Conservation (phyloP, 2,888 invertebrate genomes). For the Plusia festucae region DNA sequence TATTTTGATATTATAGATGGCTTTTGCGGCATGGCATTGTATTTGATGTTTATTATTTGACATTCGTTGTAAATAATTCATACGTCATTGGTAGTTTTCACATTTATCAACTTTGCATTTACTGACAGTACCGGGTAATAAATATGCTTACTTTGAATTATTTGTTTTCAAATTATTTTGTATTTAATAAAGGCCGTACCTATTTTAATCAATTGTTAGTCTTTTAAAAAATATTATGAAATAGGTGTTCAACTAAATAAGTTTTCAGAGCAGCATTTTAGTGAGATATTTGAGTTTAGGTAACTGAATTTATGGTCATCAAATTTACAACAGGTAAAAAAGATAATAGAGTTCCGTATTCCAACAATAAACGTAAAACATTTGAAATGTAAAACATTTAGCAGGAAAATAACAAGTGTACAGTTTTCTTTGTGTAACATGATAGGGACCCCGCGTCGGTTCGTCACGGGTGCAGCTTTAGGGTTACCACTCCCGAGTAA, state of each 20-base stretch:
- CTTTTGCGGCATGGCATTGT: conserved; percentile 26
- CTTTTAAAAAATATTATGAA: no score
- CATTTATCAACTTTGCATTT: neutral
- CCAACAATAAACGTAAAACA: neutral
- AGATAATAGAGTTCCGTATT: neutral
- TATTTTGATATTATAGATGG: conserved; percentile 30
- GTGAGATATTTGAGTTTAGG: no score
- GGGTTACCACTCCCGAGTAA: conserved; percentile 15
- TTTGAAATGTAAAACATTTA: neutral
- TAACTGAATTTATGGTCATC: no score
- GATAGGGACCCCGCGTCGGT: conserved; percentile 17
- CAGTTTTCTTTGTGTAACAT: conserved; percentile 24
- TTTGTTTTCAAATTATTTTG: neutral
- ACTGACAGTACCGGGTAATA: conserved; percentile 1
- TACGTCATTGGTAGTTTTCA: neutral
- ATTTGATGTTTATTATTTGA: conserved; percentile 20
- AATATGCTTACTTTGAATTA: neutral
- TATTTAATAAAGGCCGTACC: no score
- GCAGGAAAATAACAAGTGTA: conserved; percentile 21
- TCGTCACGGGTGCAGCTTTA: conserved; percentile 16
- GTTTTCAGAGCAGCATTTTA: no score
- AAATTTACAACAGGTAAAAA: no score
- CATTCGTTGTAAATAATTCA: conserved; percentile 35
- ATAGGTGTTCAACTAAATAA: neutral
- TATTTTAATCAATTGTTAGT: no score